A percentile compares a stretch with the other conserved stretches of the same genome.
Conservation (phyloP, 2,797 vertebrate genomes). For the Rhinogobio ventralis region DNA sequence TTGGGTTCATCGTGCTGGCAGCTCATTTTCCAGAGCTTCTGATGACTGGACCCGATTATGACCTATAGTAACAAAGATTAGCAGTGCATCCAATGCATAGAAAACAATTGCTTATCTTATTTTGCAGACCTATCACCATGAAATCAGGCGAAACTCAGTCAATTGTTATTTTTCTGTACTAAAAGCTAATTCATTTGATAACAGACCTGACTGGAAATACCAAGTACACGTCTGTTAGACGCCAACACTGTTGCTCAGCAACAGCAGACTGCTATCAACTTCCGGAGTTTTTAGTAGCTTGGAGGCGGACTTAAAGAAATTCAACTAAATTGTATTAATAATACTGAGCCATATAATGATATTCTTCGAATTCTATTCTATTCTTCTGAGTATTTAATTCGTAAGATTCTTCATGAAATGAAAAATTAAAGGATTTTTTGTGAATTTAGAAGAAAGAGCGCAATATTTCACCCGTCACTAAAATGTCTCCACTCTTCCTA, state of each 20-base stretch:
- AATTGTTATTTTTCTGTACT: not conserved
- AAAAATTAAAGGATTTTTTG: too few relatives aligned
- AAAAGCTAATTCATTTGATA: not conserved
- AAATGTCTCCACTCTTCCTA: not conserved
- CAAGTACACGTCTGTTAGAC: not conserved
- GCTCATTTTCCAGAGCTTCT: constrained; percentile 70
- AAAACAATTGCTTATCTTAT: not conserved
- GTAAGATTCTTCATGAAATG: not conserved
- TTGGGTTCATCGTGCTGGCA: constrained; percentile 66
- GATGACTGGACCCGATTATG: not conserved
- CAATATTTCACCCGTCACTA: not conserved
- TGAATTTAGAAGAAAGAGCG: not conserved
- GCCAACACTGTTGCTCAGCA: constrained; percentile 69
- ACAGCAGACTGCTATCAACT: constrained; percentile 45
- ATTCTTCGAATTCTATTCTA: not conserved
- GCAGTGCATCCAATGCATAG: not conserved
- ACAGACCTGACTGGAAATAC: not conserved
- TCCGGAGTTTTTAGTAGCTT: not conserved
- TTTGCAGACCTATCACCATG: not conserved
- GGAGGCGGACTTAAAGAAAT: not conserved
- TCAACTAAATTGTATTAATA: not conserved
- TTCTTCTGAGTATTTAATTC: not conserved
- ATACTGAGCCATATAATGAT: not conserved
- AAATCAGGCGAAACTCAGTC: too few relatives aligned
- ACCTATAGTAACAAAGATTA: not conserved